phyloP scores from a whole-genome alignment of 1,140 invertebrate genomes.

The Cherax destructor region DNA sequence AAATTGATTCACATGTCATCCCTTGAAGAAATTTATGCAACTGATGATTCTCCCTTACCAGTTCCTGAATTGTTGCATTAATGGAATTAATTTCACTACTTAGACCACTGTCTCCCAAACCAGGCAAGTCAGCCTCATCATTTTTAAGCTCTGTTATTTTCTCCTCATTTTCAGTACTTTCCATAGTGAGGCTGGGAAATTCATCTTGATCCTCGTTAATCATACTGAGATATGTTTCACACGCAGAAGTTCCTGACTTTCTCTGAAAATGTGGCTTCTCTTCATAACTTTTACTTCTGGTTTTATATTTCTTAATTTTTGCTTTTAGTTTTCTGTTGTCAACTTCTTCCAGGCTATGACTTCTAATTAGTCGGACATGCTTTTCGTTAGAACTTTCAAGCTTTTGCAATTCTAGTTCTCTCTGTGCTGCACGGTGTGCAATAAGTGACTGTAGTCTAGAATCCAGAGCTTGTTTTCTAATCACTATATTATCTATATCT shows the following conservation, averaged over 20 bases:
- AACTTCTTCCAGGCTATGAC: conserved; percentile 52
- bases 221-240: conserved; percentile 53
- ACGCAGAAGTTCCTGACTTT: not conserved
- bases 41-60: conserved; percentile 57
- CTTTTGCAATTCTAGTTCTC: conserved; percentile 8
- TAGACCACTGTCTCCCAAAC: conserved; percentile 58
- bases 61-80: conserved; percentile 65
- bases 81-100: conserved; percentile 67
- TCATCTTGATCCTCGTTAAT: conserved; percentile 62
- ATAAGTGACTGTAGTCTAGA: conserved; percentile 54
- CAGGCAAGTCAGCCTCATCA: conserved; percentile 60
- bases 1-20: conserved; percentile 60
- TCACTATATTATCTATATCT: conserved; percentile 57
- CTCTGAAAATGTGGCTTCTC: conserved; percentile 8
- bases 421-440: conserved; percentile 54
- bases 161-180: conserved; percentile 52
- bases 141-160: conserved; percentile 48
- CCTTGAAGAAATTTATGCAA: conserved; percentile 62
- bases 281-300: conserved; percentile 53
- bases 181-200: conserved; percentile 59
- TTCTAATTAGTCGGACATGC: conserved; percentile 9
- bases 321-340: conserved; percentile 18
- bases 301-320: conserved; percentile 48
- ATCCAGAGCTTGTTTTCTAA: conserved; percentile 58
- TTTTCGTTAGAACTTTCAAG: not conserved